Conservation (phyloP, 2,113 vertebrate species). For the Rhea americana region DNA sequence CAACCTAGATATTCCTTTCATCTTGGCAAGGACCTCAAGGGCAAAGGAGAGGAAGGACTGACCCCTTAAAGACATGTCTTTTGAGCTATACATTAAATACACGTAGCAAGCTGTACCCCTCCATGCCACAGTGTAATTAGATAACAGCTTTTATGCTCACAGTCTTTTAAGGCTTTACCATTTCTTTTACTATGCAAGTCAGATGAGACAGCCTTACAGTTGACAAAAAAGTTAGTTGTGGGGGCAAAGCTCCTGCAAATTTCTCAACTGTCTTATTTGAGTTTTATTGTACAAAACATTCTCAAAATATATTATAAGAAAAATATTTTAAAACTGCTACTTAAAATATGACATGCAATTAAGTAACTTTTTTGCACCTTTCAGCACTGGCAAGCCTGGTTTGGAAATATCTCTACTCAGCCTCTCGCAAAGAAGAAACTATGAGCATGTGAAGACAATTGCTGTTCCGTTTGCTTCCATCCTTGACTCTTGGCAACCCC, state of each 20-base stretch:
- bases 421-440: neutral
- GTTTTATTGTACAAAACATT: neutral
- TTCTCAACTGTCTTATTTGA: rapidly evolving
- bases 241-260: neutral
- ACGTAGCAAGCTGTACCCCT: neutral
- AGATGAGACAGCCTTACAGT: neutral
- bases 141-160: neutral
- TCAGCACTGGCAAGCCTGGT: neutral
- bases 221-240: too few species aligned
- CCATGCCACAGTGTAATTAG: neutral
- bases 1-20: neutral
- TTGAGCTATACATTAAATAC: neutral
- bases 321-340: neutral
- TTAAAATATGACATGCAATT: neutral
- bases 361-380: neutral
- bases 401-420: neutral
- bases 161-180: neutral
- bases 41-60: neutral
- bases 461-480: neutral
- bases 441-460: neutral
- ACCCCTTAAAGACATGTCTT: neutral
- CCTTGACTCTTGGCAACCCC: neutral
- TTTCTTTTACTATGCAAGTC: neutral
- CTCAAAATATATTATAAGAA: neutral
- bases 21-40: neutral